A percentile compares a stretch with the other conserved stretches of the same genome.
phyloP scores from a whole-genome alignment of 2,888 invertebrate genomes.

The Euclidia mi region DNA sequence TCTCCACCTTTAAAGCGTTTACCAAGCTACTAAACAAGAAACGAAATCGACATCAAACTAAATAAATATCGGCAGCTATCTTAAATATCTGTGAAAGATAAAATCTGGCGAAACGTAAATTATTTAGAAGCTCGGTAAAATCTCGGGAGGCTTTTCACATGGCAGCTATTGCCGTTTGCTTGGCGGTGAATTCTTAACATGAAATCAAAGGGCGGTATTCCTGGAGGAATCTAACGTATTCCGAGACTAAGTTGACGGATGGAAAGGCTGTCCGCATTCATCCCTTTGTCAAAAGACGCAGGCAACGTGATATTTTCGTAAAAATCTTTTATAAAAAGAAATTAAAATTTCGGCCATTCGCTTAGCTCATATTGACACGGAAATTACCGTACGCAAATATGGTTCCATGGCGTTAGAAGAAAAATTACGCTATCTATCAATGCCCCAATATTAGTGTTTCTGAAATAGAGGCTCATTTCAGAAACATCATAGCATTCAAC shows the following conservation, averaged over 20 bases:
- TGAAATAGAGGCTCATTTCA: too few species aligned
- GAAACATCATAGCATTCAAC: too few species aligned
- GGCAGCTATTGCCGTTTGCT: slow-evolving; percentile 24
- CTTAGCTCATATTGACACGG: too few species aligned
- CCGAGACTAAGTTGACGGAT: slow-evolving; percentile 17
- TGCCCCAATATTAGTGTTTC: too few species aligned
- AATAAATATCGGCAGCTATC: background rate
- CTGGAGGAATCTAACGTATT: slow-evolving; percentile 53
- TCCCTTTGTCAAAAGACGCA: too few species aligned
- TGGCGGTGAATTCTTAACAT: slow-evolving; percentile 59
- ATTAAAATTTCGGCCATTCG: background rate
- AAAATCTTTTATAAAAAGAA: background rate
- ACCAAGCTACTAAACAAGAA: too few species aligned
- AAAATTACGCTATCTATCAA: too few species aligned
- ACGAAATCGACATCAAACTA: too few species aligned
- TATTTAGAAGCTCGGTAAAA: slow-evolving; percentile 21
- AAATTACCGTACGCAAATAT: too few species aligned
- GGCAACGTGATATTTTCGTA: background rate
- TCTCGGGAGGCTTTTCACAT: slow-evolving; percentile 11
- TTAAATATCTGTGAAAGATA: background rate
- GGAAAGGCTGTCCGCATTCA: slow-evolving; percentile 12
- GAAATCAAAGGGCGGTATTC: slow-evolving; percentile 60
- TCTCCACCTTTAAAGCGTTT: too few species aligned
- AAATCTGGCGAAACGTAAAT: slow-evolving; percentile 13
- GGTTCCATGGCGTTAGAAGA: too few species aligned